These are phyloP conservation scores for Magallana nippona DNA, from an alignment of 2,888 invertebrate species.

Conservation along the genomic window DNA sequence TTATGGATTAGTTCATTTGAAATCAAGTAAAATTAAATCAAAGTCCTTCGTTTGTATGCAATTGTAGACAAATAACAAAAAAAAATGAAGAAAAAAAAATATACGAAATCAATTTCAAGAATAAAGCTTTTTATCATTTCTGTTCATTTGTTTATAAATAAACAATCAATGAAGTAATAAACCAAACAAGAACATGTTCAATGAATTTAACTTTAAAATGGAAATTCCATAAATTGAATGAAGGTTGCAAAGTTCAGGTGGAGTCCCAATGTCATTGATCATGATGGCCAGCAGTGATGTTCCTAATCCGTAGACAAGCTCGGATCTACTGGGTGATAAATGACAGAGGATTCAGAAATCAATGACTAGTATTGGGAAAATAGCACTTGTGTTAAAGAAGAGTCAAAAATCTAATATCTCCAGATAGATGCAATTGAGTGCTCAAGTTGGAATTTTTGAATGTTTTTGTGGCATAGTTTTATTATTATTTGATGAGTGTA, in stretches of 20 bases:
- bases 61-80: no score
- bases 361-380: slow-evolving; percentile 28
- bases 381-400: background rate
- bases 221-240: background rate
- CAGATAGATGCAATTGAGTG: background rate
- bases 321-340: slow-evolving; percentile 9
- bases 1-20: no score
- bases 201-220: no score
- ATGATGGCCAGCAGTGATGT: background rate
- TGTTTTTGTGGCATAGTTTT: background rate
- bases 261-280: background rate
- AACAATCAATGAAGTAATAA: no score
- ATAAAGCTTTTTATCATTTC: no score
- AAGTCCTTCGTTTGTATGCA: no score
- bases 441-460: background rate
- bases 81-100: no score
- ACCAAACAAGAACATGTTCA: no score
- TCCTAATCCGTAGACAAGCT: slow-evolving; percentile 2
- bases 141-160: no score
- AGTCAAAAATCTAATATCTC: background rate
- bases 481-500: background rate
- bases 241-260: background rate
- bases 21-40: no score
- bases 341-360: slow-evolving; percentile 3
- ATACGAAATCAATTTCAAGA: no score